Percentiles rank a stretch among this genome's conserved stretches.
phyloP scores from a whole-genome alignment of 2,113 vertebrate species.

The Siniperca chuatsi region DNA sequence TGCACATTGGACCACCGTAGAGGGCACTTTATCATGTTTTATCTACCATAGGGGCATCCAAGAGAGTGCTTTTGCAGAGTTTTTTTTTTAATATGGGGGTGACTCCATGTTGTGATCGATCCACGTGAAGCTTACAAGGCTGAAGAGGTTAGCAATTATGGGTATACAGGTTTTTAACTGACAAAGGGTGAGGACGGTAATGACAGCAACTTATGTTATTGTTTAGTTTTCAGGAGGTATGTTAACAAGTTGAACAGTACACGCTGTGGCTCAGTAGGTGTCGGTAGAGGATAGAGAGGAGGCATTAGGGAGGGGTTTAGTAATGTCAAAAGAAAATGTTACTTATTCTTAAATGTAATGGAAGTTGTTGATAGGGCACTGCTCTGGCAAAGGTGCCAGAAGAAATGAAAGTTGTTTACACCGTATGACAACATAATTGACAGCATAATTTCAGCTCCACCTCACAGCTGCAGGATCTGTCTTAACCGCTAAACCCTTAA shows the following conservation, averaged over 20 bases:
- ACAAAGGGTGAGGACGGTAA: too few relatives aligned
- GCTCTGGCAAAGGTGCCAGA: not conserved
- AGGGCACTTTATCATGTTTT: too few relatives aligned
- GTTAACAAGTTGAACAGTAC: not conserved
- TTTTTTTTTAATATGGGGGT: too few relatives aligned
- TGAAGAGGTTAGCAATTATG: too few relatives aligned
- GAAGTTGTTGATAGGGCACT: not conserved
- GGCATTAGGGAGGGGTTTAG: not conserved
- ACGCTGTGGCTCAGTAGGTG: not conserved
- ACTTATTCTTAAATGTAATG: not conserved
- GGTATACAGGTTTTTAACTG: too few relatives aligned
- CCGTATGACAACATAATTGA: not conserved
- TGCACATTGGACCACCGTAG: too few relatives aligned
- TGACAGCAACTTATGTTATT: not conserved
- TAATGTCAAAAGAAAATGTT: not conserved
- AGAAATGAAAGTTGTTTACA: not conserved
- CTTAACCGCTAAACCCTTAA: not conserved
- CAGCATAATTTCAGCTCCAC: not conserved
- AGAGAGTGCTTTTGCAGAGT: too few relatives aligned
- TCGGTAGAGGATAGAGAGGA: not conserved
- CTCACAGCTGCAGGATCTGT: not conserved
- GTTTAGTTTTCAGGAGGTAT: not conserved
- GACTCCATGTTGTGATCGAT: too few relatives aligned
- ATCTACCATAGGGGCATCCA: too few relatives aligned
- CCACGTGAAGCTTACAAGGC: too few relatives aligned